These are phyloP conservation scores for Pomatorhinus ruficollis DNA, from an alignment of 2,113 vertebrate species.

Conservation along the genomic window DNA sequence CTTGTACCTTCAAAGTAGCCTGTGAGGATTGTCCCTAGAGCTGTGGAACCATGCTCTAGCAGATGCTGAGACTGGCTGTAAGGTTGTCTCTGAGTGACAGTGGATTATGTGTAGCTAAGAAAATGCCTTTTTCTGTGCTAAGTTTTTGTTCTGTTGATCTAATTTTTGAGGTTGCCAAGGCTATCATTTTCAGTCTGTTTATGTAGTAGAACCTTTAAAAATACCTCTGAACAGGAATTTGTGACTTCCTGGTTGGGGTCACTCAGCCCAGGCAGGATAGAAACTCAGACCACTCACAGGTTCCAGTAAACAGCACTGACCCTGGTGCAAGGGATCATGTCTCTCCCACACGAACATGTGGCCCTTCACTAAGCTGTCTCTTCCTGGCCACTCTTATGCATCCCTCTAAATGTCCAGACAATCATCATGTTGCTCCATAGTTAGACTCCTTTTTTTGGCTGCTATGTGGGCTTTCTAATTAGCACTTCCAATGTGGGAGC, in stretches of 20 bases:
- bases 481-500: not conserved
- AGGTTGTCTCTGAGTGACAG: not conserved
- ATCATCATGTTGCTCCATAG: not conserved
- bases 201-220: constrained; percentile 45
- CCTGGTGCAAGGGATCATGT: not conserved
- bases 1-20: not conserved
- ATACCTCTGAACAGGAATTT: constrained; percentile 46
- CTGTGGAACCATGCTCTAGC: not conserved
- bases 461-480: constrained; percentile 48
- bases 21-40: not conserved
- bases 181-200: constrained; percentile 34
- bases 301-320: constrained; percentile 14
- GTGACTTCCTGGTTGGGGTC: not conserved
- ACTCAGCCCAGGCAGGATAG: not conserved
- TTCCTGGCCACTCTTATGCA: not conserved
- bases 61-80: not conserved
- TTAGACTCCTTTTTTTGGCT: constrained; percentile 32
- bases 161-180: constrained; percentile 10
- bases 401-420: not conserved
- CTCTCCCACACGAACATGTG: not conserved
- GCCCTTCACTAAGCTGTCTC: not conserved
- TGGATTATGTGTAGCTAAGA: not conserved
- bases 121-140: not conserved
- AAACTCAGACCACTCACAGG: not conserved
- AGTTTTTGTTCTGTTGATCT: constrained; percentile 6